Base-by-base conservation (phyloP, 2,888 invertebrate species). In the Helleia helle region DNA sequence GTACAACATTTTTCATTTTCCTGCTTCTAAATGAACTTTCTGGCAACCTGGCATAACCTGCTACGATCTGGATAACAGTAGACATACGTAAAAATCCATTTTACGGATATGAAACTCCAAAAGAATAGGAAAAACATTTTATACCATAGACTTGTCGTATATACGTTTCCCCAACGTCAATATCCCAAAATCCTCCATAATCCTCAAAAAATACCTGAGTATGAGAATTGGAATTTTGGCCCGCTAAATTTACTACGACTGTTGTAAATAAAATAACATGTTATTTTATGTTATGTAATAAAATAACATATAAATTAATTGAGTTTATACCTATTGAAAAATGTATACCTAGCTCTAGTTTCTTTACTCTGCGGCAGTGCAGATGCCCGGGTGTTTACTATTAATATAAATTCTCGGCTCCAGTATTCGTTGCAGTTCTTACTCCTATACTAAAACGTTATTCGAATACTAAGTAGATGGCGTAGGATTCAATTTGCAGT, bases 341-440 rank as follows among this genome's bases (percentile, higher is more conserved):
- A 34, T 34, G 34, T 34, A 22, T 8, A 6, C 22, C 22, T 8
- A 22, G 22, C 18, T 18, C 5, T 5, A 5, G 40, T 43, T 42
- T 47, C 43, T 39, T n/a, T 40, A 47, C 46, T 51, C 45, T 46
- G 51, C 47, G 52, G 54, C 49, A 44, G 40, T 51, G 47, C 52
- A 50, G 52, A 54, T 55, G 52, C n/a, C n/a, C 51, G 52, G 54
- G 55, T 55, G 57, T 55, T 56, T 54, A 56, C 53, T 57, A 62
- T 62, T 62, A 56, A 55, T 61, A 64, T 63, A 63, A 63, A 62
- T 62, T 60, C 52, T 44, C 54, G 51, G 43, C 51, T 45, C 53
- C 54, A 54, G 52, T 52, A n/a, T n/a, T 50, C 44, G 47, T 50
- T 49, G 53, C 51, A 57, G 50, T 55, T 51, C 52, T 50, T 54